These are phyloP conservation scores for Apotomis capreana DNA, from an alignment of 2,888 invertebrate species.

Conservation along the genomic window DNA sequence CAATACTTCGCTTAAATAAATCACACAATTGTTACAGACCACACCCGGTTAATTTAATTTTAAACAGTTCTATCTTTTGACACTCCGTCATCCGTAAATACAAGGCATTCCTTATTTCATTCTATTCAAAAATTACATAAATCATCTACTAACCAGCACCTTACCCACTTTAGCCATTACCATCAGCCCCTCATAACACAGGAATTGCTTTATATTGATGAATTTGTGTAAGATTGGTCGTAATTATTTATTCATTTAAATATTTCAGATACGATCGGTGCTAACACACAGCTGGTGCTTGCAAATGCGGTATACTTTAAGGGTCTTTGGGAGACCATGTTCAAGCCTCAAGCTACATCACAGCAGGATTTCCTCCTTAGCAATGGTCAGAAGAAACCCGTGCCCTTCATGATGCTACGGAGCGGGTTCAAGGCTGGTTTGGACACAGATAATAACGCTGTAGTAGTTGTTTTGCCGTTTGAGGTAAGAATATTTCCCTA, in stretches of 20 bases:
- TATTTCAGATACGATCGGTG: constrained; percentile 75
- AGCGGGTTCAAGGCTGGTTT: constrained; percentile 80
- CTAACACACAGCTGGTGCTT: constrained; percentile 84
- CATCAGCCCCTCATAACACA: no score
- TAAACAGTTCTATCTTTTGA: no score
- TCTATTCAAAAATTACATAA: no score
- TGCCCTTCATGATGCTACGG: constrained; percentile 85
- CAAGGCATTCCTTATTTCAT: no score
- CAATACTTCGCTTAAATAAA: no score
- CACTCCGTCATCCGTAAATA: no score
- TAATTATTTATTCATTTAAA: neutral
- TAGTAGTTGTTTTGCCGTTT: constrained; percentile 85
- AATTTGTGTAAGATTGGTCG: no score
- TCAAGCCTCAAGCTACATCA: constrained; percentile 81
- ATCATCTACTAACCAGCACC: no score
- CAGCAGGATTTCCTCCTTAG: constrained; percentile 80
- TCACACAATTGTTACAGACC: no score
- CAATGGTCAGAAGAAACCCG: constrained; percentile 66
- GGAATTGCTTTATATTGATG: no score
- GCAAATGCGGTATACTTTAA: constrained; percentile 89
- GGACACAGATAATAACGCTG: constrained; percentile 80
- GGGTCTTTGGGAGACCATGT: constrained; percentile 87
- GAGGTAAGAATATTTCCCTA: constrained; percentile 70
- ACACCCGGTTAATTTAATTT: no score
- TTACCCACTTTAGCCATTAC: no score